These are phyloP conservation scores for Tipula lateralis DNA, from an alignment of 2,888 invertebrate genomes.

Conservation along the genomic window DNA sequence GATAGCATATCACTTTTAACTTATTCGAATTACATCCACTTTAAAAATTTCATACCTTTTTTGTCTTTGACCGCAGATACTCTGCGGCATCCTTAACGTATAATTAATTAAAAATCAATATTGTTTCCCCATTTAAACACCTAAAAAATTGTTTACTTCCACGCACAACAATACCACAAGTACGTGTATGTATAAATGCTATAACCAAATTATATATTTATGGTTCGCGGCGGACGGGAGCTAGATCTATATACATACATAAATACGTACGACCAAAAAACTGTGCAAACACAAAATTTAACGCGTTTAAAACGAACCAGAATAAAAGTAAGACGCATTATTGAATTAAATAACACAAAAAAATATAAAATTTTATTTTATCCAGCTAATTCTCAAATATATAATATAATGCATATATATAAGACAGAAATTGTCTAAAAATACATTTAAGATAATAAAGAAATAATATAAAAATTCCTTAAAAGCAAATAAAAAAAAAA, in stretches of 20 bases:
- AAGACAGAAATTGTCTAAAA: background rate
- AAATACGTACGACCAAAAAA: too few species aligned
- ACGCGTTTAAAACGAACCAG: background rate
- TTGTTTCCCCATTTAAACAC: too few species aligned
- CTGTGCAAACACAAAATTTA: background rate
- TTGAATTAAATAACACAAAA: background rate
- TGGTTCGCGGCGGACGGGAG: background rate
- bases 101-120: too few species aligned
- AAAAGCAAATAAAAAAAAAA: background rate
- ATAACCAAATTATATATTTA: background rate
- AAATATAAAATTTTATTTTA: background rate
- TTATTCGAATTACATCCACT: too few species aligned
- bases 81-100: too few species aligned
- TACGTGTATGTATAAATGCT: too few species aligned
- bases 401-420: too few species aligned
- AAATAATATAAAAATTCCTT: conserved; percentile 8
- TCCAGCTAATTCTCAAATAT: background rate
- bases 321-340: background rate
- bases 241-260: background rate
- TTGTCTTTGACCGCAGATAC: too few species aligned
- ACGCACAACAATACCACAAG: too few species aligned
- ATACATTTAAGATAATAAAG: conserved; percentile 1
- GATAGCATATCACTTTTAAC: too few species aligned
- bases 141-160: too few species aligned
- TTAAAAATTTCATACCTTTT: too few species aligned